Conservation (phyloP, 2,888 invertebrate genomes). For the Dyspetes luteomarginatus region DNA sequence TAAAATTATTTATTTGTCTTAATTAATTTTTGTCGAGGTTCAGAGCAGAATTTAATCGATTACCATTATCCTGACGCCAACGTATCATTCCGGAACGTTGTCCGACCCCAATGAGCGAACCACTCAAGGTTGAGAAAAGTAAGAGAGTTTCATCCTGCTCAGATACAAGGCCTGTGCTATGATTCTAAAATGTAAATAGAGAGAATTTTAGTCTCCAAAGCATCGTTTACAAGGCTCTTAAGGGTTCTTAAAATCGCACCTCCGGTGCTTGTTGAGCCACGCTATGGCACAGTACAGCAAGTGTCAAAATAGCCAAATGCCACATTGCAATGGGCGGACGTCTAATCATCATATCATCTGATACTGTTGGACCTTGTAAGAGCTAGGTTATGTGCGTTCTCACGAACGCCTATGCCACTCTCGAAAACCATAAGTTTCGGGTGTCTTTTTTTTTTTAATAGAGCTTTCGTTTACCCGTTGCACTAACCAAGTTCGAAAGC, state of each 20-base stretch:
- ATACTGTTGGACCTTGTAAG: slow-evolving; percentile 19
- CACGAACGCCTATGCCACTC: slow-evolving; percentile 30
- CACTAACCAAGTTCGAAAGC: too few relatives aligned
- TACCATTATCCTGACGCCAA: slow-evolving; percentile 97
- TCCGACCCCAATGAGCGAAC: slow-evolving; percentile 95
- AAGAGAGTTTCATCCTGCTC: slow-evolving; percentile 84
- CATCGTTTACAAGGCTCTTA: background rate
- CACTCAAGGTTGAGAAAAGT: slow-evolving; percentile 96
- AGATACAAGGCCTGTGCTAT: slow-evolving; percentile 77
- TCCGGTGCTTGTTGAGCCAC: slow-evolving; percentile 64
- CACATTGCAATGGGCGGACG: slow-evolving; percentile 37
- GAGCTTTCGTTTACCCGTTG: background rate
- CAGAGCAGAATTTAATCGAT: slow-evolving; percentile 58
- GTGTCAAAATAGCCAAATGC: slow-evolving; percentile 30
- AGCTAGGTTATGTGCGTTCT: slow-evolving; percentile 51
- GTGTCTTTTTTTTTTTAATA: background rate
- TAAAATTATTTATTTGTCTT: background rate
- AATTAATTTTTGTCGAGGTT: background rate
- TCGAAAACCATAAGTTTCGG: slow-evolving; percentile 54
- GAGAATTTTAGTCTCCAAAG: background rate
- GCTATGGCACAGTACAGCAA: slow-evolving; percentile 60
- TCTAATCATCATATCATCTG: slow-evolving; percentile 54
- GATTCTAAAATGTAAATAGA: slow-evolving; percentile 68
- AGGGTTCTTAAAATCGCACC: slow-evolving; percentile 43
- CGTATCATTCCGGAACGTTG: slow-evolving; percentile 92